Percentiles rank a stretch among this genome's conserved stretches.
phyloP scores from a whole-genome alignment of 2,113 vertebrate genomes.

The Procapra przewalskii region DNA sequence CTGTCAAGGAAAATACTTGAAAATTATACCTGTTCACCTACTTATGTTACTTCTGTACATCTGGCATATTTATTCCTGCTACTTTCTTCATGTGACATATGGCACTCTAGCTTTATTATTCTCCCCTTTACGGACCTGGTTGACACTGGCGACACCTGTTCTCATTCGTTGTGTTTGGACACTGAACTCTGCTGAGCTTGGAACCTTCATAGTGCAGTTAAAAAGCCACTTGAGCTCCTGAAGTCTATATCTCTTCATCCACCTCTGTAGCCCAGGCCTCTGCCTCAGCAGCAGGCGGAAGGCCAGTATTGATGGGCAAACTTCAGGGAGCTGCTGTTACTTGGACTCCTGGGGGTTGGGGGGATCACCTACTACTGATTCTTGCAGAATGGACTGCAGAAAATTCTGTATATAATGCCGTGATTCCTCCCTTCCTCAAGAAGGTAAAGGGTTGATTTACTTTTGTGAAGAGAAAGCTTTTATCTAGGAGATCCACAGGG shows the following conservation, averaged over 20 bases:
- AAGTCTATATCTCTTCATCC: constrained; percentile 50
- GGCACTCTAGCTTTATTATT: constrained; percentile 89
- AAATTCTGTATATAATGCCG: constrained; percentile 30
- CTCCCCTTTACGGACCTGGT: constrained; percentile 93
- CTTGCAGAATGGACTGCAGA: constrained; percentile 33
- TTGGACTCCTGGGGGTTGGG: neutral
- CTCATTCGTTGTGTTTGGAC: constrained; percentile 89
- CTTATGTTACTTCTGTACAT: constrained; percentile 87
- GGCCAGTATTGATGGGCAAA: neutral
- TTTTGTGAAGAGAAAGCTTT: constrained; percentile 30
- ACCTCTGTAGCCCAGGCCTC: neutral
- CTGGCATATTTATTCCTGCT: constrained; percentile 93
- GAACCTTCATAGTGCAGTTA: constrained; percentile 78
- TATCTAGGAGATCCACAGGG: neutral
- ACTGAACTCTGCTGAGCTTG: constrained; percentile 75
- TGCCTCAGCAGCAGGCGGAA: neutral
- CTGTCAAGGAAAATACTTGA: constrained; percentile 67
- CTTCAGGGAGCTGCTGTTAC: neutral
- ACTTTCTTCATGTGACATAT: constrained; percentile 90
- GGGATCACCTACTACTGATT: constrained; percentile 22
- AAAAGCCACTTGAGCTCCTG: constrained; percentile 85
- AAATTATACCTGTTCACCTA: constrained; percentile 81
- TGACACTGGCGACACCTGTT: constrained; percentile 82
- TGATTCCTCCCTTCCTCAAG: constrained; percentile 31
- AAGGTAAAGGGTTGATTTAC: constrained; percentile 11